Conservation (phyloP, 2,113 vertebrate genomes). For the Gorsachius goisagi region DNA sequence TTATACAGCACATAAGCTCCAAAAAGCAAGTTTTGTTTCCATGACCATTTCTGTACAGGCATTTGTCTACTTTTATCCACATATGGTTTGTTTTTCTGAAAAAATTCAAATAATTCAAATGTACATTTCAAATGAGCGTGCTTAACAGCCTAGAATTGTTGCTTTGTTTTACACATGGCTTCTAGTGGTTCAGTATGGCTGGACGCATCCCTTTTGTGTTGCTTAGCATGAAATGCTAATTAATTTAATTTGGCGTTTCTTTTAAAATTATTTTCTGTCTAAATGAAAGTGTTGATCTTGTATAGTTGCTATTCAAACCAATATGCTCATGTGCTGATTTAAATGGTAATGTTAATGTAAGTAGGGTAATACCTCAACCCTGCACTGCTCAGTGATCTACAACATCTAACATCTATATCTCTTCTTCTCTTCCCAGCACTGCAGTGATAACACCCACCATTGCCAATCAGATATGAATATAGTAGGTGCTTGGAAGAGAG, state of each 20-base stretch:
- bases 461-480: slow-evolving; percentile 99
- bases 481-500: slow-evolving; percentile 96
- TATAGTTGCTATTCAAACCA: neutral
- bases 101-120: neutral
- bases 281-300: neutral
- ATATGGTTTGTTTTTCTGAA: slow-evolving; percentile 4
- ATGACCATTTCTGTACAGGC: neutral
- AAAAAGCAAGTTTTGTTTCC: neutral
- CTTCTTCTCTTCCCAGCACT: slow-evolving; percentile 81
- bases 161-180: neutral
- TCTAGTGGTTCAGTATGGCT: neutral
- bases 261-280: neutral
- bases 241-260: neutral
- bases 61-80: slow-evolving; percentile 16
- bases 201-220: neutral
- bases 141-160: neutral
- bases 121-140: neutral
- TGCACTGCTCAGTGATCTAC: neutral
- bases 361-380: neutral
- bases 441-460: slow-evolving; percentile 92
- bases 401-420: neutral
- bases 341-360: neutral
- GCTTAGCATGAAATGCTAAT: neutral
- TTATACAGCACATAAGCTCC: neutral
- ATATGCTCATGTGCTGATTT: neutral